Percentiles rank a stretch among this genome's conserved stretches.
Conservation (phyloP, 2,888 invertebrate genomes). For the Eristalis pertinax region DNA sequence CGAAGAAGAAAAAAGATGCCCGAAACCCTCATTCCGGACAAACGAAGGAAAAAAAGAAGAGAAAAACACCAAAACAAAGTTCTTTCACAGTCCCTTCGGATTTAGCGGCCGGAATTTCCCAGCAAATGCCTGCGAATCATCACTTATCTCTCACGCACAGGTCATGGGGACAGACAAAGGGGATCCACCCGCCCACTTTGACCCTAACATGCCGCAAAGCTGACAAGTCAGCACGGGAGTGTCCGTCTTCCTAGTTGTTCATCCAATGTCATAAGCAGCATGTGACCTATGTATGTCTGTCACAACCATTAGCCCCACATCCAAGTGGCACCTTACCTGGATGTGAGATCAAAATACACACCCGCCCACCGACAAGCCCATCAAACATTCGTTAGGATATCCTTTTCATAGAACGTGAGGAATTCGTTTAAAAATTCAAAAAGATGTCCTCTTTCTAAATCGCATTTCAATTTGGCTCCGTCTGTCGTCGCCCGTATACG, state of each 20-base stretch:
- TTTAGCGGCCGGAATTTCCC: not conserved
- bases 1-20: not conserved
- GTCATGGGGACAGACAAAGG: not conserved
- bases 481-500: not conserved
- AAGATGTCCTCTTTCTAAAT: conserved; percentile 7
- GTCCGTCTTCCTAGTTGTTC: not conserved
- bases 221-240: not conserved
- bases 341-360: not conserved
- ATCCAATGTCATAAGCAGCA: conserved; percentile 23
- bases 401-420: not conserved
- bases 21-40: not conserved
- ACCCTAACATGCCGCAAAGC: not conserved
- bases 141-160: not conserved
- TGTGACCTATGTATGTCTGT: conserved; percentile 3
- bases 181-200: not conserved
- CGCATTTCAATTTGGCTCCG: not conserved
- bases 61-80: not conserved
- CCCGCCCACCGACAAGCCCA: not conserved
- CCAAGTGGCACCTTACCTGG: conserved; percentile 8
- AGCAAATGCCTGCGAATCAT: not conserved
- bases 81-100: not conserved
- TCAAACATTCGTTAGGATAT: not conserved
- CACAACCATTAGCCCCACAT: conserved; percentile 8
- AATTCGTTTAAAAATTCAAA: not conserved
- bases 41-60: not conserved